These are phyloP conservation scores for Zosterops hypoxanthus DNA, from an alignment of 2,113 vertebrate genomes.

Conservation along the genomic window DNA sequence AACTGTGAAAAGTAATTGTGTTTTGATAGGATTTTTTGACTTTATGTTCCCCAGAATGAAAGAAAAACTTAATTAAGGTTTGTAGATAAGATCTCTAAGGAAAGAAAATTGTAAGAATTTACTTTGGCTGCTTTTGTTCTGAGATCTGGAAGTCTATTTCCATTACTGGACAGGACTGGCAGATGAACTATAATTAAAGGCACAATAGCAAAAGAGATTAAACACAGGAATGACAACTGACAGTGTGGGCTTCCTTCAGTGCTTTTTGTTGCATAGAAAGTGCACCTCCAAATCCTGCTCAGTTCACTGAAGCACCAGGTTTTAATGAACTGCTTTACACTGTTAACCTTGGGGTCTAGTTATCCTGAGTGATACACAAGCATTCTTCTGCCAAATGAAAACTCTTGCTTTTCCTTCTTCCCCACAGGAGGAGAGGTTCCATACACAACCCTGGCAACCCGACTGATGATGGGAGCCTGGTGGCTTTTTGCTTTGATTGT, in stretches of 20 bases:
- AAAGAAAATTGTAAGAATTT: not conserved
- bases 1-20: not conserved
- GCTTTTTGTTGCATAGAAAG: not conserved
- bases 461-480: slow-evolving; percentile 99
- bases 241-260: not conserved
- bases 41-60: not conserved
- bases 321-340: not conserved
- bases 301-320: not conserved
- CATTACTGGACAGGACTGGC: not conserved
- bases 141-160: not conserved
- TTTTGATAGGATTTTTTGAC: not conserved
- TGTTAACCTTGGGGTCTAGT: not conserved
- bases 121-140: not conserved
- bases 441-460: slow-evolving; percentile 92
- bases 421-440: slow-evolving; percentile 92
- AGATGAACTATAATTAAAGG: slow-evolving; percentile 15
- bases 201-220: not conserved
- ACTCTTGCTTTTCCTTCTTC: slow-evolving; percentile 39
- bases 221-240: not conserved
- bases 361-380: not conserved
- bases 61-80: slow-evolving; percentile 29
- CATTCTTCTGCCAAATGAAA: not conserved
- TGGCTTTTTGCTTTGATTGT: slow-evolving; percentile 98
- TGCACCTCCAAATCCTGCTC: not conserved
- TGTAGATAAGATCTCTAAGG: not conserved